These are phyloP conservation scores for Drosophila kuntzei DNA, from an alignment of 2,888 invertebrate species.

Conservation along the genomic window DNA sequence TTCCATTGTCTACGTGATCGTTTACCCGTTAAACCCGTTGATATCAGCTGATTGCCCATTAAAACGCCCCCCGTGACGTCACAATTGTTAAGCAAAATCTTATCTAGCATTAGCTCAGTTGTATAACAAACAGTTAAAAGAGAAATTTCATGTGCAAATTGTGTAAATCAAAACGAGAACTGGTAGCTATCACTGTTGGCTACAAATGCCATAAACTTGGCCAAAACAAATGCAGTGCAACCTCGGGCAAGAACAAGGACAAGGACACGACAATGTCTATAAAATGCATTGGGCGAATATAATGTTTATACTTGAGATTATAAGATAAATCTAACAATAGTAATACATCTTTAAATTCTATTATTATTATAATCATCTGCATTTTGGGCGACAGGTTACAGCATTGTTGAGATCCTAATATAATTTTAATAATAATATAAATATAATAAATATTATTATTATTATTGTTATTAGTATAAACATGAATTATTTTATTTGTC, in stretches of 20 bases:
- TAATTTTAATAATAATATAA: not conserved
- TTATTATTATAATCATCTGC: too few species aligned
- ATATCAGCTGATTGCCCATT: constrained; percentile 28
- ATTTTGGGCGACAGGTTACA: too few species aligned
- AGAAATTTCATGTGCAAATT: constrained; percentile 14
- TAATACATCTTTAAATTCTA: too few species aligned
- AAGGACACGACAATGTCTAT: constrained; percentile 25
- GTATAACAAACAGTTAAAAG: constrained; percentile 39
- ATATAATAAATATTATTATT: not conserved
- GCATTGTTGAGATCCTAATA: not conserved
- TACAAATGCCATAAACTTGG: constrained; percentile 1
- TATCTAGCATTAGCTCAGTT: constrained; percentile 37
- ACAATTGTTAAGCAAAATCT: constrained; percentile 26
- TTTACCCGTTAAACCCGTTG: constrained; percentile 18
- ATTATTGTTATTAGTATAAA: not conserved
- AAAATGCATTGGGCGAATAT: not conserved
- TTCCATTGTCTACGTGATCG: constrained; percentile 58
- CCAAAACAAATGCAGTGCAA: constrained; percentile 2
- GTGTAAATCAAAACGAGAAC: constrained; percentile 7
- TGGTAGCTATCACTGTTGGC: not conserved
- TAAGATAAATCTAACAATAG: too few species aligned
- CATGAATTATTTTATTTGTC: not conserved
- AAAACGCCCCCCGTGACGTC: constrained; percentile 40
- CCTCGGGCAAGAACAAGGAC: constrained; percentile 36
- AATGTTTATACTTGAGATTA: not conserved